These are phyloP conservation scores for Oryzias curvinotus DNA, from an alignment of 2,113 vertebrate genomes.

Conservation along the genomic window DNA sequence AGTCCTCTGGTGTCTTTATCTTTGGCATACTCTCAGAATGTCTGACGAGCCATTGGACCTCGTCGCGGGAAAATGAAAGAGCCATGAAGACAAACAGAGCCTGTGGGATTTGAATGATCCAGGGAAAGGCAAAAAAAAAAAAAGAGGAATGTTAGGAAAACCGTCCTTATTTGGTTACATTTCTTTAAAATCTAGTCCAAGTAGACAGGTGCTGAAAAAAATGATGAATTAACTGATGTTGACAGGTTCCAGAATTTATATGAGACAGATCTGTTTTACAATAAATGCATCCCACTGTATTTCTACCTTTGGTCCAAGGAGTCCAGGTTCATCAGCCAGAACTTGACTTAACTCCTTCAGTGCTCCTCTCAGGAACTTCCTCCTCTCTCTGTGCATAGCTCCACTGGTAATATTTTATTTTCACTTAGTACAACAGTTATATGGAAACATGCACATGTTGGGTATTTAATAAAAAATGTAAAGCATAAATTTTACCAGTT, in stretches of 20 bases:
- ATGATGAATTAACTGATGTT: background rate
- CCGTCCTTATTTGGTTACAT: conserved; percentile 9
- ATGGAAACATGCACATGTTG: too few species aligned
- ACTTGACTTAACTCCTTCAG: conserved; percentile 84
- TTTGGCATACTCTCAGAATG: conserved; percentile 91
- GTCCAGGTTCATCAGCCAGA: conserved; percentile 87
- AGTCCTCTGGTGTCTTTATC: conserved; percentile 88
- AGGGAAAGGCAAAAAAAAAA: conserved; percentile 17
- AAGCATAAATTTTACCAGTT: conserved; percentile 75
- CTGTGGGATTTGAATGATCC: conserved; percentile 64
- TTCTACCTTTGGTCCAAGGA: conserved; percentile 88
- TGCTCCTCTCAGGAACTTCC: conserved; percentile 80
- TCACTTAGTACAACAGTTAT: background rate
- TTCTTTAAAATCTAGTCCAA: conserved; percentile 7
- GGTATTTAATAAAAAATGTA: background rate
- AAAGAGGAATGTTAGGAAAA: conserved; percentile 7
- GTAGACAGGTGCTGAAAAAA: background rate
- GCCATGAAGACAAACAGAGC: conserved; percentile 89
- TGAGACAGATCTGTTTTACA: background rate
- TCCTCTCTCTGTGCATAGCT: conserved; percentile 83
- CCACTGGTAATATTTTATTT: conserved; percentile 70
- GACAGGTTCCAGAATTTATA: conserved; percentile 10
- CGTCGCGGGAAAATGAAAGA: conserved; percentile 90
- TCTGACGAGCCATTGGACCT: conserved; percentile 87
- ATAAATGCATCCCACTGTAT: background rate